Evolutionary conservation across 1,140 invertebrate genomes (phyloP).

Genomic region (Drosophila dunni): DNA sequence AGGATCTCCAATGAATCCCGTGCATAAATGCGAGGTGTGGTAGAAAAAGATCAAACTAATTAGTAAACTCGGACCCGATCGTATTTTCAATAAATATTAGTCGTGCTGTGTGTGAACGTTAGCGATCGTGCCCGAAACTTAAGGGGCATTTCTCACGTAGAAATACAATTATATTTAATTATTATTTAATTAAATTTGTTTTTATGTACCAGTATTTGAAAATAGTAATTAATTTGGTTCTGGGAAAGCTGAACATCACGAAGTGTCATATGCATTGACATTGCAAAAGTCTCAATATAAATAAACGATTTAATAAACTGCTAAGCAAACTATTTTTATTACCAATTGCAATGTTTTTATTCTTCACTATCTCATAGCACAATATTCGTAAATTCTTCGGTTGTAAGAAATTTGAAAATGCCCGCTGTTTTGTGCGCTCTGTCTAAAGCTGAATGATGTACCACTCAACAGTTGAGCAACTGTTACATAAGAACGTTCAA

Average conservation of each 20-base stretch:
- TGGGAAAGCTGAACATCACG: neutral
- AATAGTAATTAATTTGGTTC: neutral
- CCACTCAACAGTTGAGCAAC: conserved; percentile 10
- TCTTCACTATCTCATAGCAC: no score
- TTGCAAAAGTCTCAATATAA: neutral
- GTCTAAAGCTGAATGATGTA: neutral
- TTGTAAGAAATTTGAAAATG: no score
- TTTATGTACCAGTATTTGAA: conserved; percentile 53
- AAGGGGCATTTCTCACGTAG: conserved; percentile 56
- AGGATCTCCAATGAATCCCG: conserved; percentile 94
- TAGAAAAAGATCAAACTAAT: conserved; percentile 82
- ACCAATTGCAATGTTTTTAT: no score
- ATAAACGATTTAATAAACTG: neutral
- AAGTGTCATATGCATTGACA: neutral
- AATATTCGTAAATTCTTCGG: no score
- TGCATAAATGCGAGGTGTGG: conserved; percentile 94
- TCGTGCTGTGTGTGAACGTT: conserved; percentile 25
- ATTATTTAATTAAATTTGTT: conserved; percentile 74
- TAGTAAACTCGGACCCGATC: neutral
- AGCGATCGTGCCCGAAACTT: conserved; percentile 49
- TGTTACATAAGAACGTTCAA: neutral
- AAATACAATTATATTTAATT: conserved; percentile 60
- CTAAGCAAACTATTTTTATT: neutral
- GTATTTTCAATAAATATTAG: conserved; percentile 5
- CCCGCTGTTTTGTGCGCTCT: neutral